phyloP scores from a whole-genome alignment of 1,140 invertebrate genomes.

The Leptopilina clavipes region DNA sequence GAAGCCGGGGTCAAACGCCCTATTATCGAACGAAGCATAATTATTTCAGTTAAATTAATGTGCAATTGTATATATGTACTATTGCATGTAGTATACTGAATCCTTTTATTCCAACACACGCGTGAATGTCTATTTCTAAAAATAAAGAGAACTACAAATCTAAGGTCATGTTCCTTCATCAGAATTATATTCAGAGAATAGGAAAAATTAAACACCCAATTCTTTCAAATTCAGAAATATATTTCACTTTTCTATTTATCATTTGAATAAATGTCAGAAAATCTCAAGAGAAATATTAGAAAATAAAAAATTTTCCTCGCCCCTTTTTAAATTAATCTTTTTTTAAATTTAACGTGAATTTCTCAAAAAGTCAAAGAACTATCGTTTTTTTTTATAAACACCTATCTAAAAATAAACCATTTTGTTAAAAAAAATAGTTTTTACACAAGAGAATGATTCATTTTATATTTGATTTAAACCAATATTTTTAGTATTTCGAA shows the following conservation, averaged over 20 bases:
- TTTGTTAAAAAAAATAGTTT: too few species aligned
- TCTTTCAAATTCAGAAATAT: background rate
- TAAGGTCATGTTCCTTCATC: conserved; percentile 1
- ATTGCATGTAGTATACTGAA: background rate
- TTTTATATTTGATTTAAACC: too few species aligned
- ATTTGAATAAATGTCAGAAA: too few species aligned
- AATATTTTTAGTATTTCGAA: too few species aligned
- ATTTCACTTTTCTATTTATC: background rate
- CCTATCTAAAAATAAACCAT: too few species aligned
- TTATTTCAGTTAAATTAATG: conserved; percentile 25
- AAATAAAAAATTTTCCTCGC: too few species aligned
- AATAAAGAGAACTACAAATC: conserved; percentile 3
- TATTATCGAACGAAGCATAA: conserved; percentile 37
- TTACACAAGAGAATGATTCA: too few species aligned
- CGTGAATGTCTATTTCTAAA: conserved; percentile 4
- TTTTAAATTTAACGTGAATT: too few species aligned
- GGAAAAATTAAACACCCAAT: background rate
- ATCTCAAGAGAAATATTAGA: too few species aligned
- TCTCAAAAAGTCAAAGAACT: too few species aligned
- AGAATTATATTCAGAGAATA: background rate
- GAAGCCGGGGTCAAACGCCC: conserved; percentile 45
- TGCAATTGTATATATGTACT: conserved; percentile 17
- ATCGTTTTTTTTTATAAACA: too few species aligned
- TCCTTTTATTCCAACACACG: background rate
- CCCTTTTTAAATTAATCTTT: too few species aligned